Conservation (phyloP, 2,113 vertebrate species). For the Upupa epops region DNA sequence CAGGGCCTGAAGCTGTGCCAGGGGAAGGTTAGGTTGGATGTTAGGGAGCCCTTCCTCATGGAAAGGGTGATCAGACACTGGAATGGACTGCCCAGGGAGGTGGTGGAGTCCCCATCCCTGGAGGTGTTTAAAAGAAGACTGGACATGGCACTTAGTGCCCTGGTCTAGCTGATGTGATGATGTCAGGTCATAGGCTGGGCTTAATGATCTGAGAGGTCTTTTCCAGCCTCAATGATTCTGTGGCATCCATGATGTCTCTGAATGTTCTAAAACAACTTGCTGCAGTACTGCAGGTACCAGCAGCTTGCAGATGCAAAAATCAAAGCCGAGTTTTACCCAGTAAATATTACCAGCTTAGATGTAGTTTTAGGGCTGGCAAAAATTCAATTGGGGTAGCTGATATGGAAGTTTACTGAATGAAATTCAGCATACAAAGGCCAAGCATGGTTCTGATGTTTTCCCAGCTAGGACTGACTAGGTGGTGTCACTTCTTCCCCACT, state of each 20-base stretch:
- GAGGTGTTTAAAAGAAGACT: too few species aligned
- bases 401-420: neutral
- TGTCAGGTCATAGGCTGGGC: too few species aligned
- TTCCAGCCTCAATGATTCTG: too few species aligned
- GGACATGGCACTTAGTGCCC: too few species aligned
- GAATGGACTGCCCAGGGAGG: too few species aligned
- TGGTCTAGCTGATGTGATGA: too few species aligned
- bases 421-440: neutral
- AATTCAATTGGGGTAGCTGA: neutral
- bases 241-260: rapidly evolving
- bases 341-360: rapidly evolving
- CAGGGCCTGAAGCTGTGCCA: too few species aligned
- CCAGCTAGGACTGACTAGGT: rapidly evolving
- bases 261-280: neutral
- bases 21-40: too few species aligned
- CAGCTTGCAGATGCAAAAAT: neutral
- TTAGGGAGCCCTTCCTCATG: too few species aligned
- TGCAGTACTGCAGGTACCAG: neutral
- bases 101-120: too few species aligned
- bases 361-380: neutral
- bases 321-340: neutral
- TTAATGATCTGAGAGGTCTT: too few species aligned
- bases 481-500: neutral
- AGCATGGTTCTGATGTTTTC: neutral
- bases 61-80: too few species aligned